phyloP scores from a whole-genome alignment of 92 coral and sea anemone genomes.

The Siderastrea siderea region DNA sequence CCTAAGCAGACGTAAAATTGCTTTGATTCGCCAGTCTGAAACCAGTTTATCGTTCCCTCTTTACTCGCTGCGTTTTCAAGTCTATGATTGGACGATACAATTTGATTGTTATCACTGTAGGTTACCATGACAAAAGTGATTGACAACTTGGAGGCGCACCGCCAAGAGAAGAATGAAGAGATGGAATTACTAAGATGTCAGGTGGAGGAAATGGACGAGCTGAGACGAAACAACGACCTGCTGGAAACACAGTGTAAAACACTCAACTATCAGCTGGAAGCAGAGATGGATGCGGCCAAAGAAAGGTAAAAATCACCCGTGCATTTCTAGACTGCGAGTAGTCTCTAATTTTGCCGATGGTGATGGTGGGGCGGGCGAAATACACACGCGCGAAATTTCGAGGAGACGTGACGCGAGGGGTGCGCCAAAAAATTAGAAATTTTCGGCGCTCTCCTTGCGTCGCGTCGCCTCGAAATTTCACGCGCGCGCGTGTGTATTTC shows the following conservation, averaged over 20 bases:
- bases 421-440: no score
- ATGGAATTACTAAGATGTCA: constrained; percentile 49
- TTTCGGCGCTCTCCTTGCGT: no score
- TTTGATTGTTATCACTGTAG: constrained; percentile 19
- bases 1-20: no score
- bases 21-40: neutral
- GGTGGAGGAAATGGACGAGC: constrained; percentile 56
- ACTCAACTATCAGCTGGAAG: constrained; percentile 64
- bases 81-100: neutral
- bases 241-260: constrained; percentile 64
- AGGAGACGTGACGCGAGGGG: no score
- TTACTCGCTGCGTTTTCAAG: neutral
- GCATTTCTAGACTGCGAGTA: no score
- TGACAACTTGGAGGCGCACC: constrained; percentile 65
- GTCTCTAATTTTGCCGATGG: no score
- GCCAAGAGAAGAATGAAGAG: constrained; percentile 79
- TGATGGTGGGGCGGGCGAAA: no score
- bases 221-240: constrained; percentile 59
- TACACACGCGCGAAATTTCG: no score
- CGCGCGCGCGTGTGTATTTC: no score
- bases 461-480: no score
- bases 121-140: constrained; percentile 63
- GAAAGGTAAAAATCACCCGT: constrained; percentile 43
- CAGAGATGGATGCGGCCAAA: constrained; percentile 52
- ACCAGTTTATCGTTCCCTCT: neutral